These are phyloP conservation scores for Tinea trinotella DNA, from an alignment of 2,888 invertebrate genomes.

Conservation along the genomic window DNA sequence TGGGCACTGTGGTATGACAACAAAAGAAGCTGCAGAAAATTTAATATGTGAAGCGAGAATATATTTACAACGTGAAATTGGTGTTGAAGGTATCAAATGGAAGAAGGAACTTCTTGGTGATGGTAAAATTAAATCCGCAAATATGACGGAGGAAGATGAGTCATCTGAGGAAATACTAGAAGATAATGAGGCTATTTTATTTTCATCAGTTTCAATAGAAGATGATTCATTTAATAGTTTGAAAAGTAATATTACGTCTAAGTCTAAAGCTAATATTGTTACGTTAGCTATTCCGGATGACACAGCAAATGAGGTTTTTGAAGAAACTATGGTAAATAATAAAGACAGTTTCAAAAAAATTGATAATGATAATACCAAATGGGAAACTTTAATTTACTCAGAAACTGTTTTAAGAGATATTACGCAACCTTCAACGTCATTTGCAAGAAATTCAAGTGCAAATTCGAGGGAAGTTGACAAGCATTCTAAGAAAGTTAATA, in stretches of 20 bases:
- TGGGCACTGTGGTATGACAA: conserved; percentile 84
- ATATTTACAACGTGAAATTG: conserved; percentile 80
- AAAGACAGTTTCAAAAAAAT: neutral
- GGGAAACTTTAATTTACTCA: conserved; percentile 55
- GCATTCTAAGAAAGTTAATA: neutral
- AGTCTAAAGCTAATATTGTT: neutral
- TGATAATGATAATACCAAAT: conserved; percentile 26
- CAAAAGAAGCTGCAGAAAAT: conserved; percentile 84
- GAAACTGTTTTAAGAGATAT: too few species aligned
- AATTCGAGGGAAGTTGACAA: too few species aligned
- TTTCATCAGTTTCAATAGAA: neutral
- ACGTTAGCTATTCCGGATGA: neutral
- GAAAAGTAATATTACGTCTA: neutral
- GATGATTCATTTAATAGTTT: too few species aligned
- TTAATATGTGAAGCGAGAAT: conserved; percentile 85
- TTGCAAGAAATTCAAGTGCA: too few species aligned
- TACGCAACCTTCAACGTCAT: too few species aligned
- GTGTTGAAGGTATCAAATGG: conserved; percentile 81
- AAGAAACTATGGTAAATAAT: neutral
- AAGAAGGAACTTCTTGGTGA: conserved; percentile 28
- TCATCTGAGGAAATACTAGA: neutral
- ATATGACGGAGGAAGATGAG: neutral
- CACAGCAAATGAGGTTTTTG: neutral
- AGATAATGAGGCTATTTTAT: neutral
- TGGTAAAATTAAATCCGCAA: conserved; percentile 4